Evolutionary conservation across 2,888 invertebrate species (phyloP).

Genomic region (Cheilosia vernalis): DNA sequence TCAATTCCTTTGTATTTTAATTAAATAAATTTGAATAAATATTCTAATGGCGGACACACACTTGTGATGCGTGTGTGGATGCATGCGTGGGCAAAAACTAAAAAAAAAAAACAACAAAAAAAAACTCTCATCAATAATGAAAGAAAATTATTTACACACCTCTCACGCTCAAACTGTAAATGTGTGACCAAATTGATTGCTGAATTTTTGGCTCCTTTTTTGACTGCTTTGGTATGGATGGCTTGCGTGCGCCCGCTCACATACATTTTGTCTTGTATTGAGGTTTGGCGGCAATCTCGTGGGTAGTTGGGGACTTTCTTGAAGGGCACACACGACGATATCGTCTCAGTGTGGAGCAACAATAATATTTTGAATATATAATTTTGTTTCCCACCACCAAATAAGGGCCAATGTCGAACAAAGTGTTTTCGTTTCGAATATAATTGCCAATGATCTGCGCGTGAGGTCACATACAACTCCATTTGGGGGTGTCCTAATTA

Average conservation of each 20-base stretch:
- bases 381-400: not conserved
- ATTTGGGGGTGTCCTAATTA: constrained; percentile 53
- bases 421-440: constrained; percentile 44
- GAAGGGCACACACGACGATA: constrained; percentile 52
- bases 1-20: constrained; percentile 53
- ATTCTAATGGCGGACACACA: constrained; percentile 51
- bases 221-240: constrained; percentile 29
- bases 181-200: constrained; percentile 37
- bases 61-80: constrained; percentile 13
- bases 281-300: constrained; percentile 46
- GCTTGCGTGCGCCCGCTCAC: not conserved
- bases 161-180: constrained; percentile 62
- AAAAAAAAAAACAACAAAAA: constrained; percentile 21
- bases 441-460: constrained; percentile 50
- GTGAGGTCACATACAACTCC: constrained; percentile 55
- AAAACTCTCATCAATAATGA: constrained; percentile 23
- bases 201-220: constrained; percentile 44
- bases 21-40: constrained; percentile 62
- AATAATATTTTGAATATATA: constrained; percentile 13
- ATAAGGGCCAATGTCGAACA: constrained; percentile 29
- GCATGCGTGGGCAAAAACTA: constrained; percentile 32
- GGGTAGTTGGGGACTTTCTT: constrained; percentile 45
- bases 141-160: constrained; percentile 38
- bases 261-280: constrained; percentile 16
- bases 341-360: constrained; percentile 13